These are phyloP conservation scores for Augochlorella aurata DNA, from an alignment of 2,888 invertebrate genomes.

Conservation along the genomic window DNA sequence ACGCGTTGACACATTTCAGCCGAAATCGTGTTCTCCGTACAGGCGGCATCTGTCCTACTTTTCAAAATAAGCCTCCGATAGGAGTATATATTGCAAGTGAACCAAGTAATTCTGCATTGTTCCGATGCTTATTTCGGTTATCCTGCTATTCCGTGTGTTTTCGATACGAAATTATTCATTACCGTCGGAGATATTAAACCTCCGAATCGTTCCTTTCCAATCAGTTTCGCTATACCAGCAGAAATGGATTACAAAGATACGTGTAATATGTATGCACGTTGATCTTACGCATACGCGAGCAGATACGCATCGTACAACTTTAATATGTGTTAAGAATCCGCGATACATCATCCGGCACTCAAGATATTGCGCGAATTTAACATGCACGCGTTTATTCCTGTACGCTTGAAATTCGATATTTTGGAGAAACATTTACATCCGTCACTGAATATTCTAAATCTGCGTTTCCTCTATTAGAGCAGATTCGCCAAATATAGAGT, in stretches of 20 bases:
- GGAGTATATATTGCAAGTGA: background rate
- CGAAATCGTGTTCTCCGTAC: background rate
- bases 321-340: slow-evolving; percentile 10
- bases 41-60: background rate
- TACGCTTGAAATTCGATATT: background rate
- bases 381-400: background rate
- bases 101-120: background rate
- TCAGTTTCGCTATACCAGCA: background rate
- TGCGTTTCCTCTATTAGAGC: no score
- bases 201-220: background rate
- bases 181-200: background rate
- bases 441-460: no score
- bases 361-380: slow-evolving; percentile 6
- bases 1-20: slow-evolving; percentile 4
- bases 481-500: no score
- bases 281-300: background rate
- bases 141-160: background rate
- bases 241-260: slow-evolving; percentile 7
- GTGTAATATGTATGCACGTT: no score
- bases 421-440: background rate
- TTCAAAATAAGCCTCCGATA: background rate
- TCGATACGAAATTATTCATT: background rate
- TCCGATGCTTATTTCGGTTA: background rate
- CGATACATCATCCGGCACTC: slow-evolving; percentile 8
- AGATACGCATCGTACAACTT: background rate